Conservation (phyloP, 2,113 vertebrate genomes). For the Mus spicilegus region DNA sequence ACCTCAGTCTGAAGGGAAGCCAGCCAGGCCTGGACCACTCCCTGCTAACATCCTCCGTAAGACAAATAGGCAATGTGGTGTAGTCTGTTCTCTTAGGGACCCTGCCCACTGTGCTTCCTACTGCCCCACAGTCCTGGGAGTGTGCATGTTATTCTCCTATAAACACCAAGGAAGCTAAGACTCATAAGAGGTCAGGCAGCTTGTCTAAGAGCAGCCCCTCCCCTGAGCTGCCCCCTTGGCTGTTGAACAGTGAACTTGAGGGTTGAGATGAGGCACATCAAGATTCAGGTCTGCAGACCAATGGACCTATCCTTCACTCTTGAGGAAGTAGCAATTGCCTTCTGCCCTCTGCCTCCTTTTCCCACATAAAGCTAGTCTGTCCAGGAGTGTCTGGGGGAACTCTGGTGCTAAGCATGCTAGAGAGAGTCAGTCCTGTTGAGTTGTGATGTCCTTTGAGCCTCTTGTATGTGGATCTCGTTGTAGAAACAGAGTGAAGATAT, state of each 20-base stretch:
- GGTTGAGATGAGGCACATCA: neutral
- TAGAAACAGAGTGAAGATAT: neutral
- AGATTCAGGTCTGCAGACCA: neutral
- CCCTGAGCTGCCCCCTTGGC: neutral
- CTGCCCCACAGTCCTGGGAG: neutral
- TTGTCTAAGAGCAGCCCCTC: neutral
- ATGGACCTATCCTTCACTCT: no score
- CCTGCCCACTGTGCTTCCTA: accelerated
- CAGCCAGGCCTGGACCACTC: neutral
- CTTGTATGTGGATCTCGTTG: neutral
- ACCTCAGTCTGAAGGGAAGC: neutral
- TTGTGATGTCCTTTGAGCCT: neutral
- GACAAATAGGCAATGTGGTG: neutral
- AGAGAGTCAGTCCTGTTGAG: neutral
- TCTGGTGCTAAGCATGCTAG: neutral
- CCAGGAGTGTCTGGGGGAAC: neutral
- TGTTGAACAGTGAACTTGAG: neutral
- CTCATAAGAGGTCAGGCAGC: neutral
- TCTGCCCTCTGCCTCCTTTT: neutral
- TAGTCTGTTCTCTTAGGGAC: neutral
- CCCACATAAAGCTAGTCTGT: neutral
- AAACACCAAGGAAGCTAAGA: neutral
- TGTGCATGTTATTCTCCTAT: neutral
- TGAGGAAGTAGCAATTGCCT: accelerated
- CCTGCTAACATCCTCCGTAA: neutral